Base-by-base conservation (phyloP, 1,140 invertebrate species). In the Drosophila lowei region DNA sequence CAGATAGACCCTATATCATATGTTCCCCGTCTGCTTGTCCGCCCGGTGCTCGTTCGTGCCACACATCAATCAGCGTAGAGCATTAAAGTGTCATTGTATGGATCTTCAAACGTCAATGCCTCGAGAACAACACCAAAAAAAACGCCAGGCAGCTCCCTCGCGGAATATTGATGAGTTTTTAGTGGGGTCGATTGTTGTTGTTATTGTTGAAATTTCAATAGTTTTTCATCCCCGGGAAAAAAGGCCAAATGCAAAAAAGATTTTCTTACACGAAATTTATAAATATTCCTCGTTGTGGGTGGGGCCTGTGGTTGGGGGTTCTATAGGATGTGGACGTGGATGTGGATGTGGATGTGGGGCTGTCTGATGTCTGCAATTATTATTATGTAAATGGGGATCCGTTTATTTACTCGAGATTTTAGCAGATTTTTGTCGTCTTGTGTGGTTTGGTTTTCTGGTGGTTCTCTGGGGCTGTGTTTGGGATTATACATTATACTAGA, bases 41-140 rank as follows among this genome's bases (percentile, higher is more conserved):
- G 23, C 23, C 5, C 23, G 46, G 46, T 63, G 23, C 23, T 25
- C 23, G 46, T 49, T 63, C 70, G 38, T 77, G 44, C 58, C 66
- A 61, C 79, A 83, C 81, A 86, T 86, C 81, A 86, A 81, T 86
- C 81, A 86, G 70, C 44, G 50, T 49, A 61, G 44, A 64, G 65
- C 81, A 86, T 86, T 86, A 86, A 86, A 86, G 83, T 86, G 81
- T 86, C 81, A 86, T 81, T 86, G 77, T 78, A 81, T 86, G 60
- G 81, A 78, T 86, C 83, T 78, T 75, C 70, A 86, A 86, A 88
- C 81, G 81, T 86, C 81, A 86, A 86, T 86, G 77, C 52, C 73
- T 61, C n/a, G 64, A 49, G 49, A 46, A 72, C 47, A 47, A 7
- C 6, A 28, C 7, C 6, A 28, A 30, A 30, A 30, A 2, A 8